Percentiles rank a stretch among this genome's conserved stretches.
Evolutionary conservation across 2,888 invertebrate species (phyloP).

Genomic region (Mythimna impura): DNA sequence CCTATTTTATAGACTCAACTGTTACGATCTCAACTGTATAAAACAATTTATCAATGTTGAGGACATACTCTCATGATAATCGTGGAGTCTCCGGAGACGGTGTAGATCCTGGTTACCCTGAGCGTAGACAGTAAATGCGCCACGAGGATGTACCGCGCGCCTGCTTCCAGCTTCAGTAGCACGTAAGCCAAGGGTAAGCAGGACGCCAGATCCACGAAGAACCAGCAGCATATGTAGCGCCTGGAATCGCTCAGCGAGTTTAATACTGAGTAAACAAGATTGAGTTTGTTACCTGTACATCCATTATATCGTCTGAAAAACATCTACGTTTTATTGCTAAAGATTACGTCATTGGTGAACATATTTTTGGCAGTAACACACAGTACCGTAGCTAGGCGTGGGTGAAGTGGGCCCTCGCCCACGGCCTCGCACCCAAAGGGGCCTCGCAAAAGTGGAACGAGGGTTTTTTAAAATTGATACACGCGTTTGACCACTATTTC

Average conservation of each 20-base stretch:
- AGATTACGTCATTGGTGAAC: too few relatives aligned
- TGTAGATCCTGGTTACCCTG: conserved; percentile 64
- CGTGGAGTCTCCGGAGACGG: conserved; percentile 60
- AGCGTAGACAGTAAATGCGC: conserved; percentile 70
- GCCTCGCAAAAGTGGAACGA: too few relatives aligned
- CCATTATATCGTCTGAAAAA: neutral
- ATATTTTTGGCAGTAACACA: too few relatives aligned
- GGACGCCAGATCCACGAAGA: conserved; percentile 72
- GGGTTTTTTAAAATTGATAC: too few relatives aligned
- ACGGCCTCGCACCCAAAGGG: too few relatives aligned
- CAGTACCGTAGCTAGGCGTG: too few relatives aligned
- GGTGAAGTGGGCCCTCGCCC: too few relatives aligned
- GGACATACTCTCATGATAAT: conserved; percentile 68
- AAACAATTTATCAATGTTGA: neutral
- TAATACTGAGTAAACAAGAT: neutral
- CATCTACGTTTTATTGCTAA: neutral
- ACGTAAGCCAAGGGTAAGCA: conserved; percentile 69
- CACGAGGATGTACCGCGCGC: conserved; percentile 61
- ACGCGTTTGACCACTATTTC: too few relatives aligned
- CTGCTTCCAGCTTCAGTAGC: conserved; percentile 44
- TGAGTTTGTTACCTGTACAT: too few relatives aligned
- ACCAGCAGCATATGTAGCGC: conserved; percentile 71
- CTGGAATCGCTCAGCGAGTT: conserved; percentile 60
- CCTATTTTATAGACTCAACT: too few relatives aligned
- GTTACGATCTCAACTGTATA: too few relatives aligned